Evolutionary conservation across 2,888 invertebrate genomes (phyloP).

Genomic region (Charanyca ferruginea): DNA sequence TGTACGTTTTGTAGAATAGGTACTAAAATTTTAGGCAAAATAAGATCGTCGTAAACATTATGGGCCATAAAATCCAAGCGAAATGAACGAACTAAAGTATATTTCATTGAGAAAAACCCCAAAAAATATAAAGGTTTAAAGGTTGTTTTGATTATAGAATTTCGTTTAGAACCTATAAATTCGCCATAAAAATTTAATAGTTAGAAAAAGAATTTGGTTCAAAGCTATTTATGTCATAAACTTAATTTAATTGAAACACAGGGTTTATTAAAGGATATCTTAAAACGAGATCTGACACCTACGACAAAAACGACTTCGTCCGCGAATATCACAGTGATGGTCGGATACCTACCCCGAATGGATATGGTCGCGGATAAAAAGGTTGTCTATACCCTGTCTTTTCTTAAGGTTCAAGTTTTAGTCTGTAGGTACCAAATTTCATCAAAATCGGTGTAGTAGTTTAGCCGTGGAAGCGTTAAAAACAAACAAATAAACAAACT

Average conservation of each 20-base stretch:
- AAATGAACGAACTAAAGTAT: constrained; percentile 38
- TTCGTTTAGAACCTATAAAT: constrained; percentile 41
- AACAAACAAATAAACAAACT: too few relatives aligned
- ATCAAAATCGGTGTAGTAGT: too few relatives aligned
- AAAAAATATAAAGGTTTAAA: constrained; percentile 21
- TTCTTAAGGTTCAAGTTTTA: too few relatives aligned
- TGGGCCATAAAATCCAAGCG: constrained; percentile 48
- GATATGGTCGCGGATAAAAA: too few relatives aligned
- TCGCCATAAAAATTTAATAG: constrained; percentile 45
- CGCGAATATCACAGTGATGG: too few relatives aligned
- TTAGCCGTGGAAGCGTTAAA: too few relatives aligned
- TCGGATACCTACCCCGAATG: too few relatives aligned
- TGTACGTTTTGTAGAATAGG: constrained; percentile 21
- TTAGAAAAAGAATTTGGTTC: constrained; percentile 27
- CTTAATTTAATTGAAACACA: constrained; percentile 1
- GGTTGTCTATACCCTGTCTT: too few relatives aligned
- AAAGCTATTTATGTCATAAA: constrained; percentile 20
- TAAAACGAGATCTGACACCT: background rate
- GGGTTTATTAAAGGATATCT: constrained; percentile 3
- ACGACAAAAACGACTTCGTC: too few relatives aligned
- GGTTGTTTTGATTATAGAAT: constrained; percentile 32
- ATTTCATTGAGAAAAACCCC: constrained; percentile 31
- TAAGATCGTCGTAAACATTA: constrained; percentile 51
- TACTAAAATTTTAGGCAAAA: constrained; percentile 40
- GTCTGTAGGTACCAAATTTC: too few relatives aligned